Conservation (phyloP, 2,113 vertebrate genomes). For the Scomber japonicus region DNA sequence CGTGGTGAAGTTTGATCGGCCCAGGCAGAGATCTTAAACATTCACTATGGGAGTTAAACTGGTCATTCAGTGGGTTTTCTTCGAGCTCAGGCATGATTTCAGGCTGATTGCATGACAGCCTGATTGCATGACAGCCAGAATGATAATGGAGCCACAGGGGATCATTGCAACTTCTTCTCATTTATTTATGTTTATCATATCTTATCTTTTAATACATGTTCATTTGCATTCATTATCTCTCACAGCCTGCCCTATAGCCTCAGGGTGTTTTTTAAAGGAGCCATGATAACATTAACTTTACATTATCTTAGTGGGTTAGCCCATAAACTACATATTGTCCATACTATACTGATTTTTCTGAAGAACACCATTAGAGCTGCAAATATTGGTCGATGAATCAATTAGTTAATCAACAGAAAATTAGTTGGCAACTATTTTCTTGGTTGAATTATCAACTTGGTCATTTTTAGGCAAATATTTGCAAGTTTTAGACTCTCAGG, state of each 20-base stretch:
- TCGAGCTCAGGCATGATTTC: not conserved
- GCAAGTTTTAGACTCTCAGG: too few species aligned
- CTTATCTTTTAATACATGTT: not conserved
- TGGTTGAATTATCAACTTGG: too few species aligned
- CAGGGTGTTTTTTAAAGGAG: conserved; percentile 8
- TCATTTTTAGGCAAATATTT: too few species aligned
- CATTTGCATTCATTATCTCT: conserved; percentile 10
- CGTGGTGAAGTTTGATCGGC: conserved; percentile 38
- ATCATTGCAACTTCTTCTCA: not conserved
- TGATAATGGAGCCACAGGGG: conserved; percentile 10
- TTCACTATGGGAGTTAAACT: conserved; percentile 32
- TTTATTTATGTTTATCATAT: not conserved
- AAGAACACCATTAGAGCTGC: not conserved
- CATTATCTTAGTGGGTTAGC: not conserved
- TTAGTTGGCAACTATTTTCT: too few species aligned
- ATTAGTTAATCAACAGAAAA: too few species aligned
- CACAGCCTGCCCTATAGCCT: conserved; percentile 3
- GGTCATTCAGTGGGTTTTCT: conserved; percentile 36
- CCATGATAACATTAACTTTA: conserved; percentile 4
- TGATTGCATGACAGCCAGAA: conserved; percentile 15
- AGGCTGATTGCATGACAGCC: not conserved
- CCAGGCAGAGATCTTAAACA: conserved; percentile 3
- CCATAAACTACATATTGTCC: conserved; percentile 13
- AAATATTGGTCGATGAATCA: too few species aligned
- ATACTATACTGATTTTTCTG: conserved; percentile 6